Conservation (phyloP, 92 coral and sea anemone genomes). For the Porites cylindrica region DNA sequence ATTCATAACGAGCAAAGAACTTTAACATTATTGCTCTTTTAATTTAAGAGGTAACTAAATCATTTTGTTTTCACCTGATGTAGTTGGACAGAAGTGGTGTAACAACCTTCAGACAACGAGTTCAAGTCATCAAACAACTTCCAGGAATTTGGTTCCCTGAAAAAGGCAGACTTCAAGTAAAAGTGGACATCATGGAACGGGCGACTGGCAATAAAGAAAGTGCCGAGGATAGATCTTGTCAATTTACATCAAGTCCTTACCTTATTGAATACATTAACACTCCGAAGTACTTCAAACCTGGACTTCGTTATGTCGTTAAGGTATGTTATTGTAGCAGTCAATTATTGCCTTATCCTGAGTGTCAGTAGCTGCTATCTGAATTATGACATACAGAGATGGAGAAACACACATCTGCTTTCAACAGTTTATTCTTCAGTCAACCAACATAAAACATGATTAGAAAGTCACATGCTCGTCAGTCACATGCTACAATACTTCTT, state of each 20-base stretch:
- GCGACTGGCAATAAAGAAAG: conserved; percentile 84
- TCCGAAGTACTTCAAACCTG: conserved; percentile 90
- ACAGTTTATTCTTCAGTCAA: too few relatives aligned
- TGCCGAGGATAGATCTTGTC: conserved; percentile 73
- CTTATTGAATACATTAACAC: conserved; percentile 82
- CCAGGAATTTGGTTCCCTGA: conserved; percentile 93
- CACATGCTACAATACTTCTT: too few relatives aligned
- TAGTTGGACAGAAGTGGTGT: conserved; percentile 35
- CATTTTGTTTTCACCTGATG: background rate
- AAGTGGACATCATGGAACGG: conserved; percentile 81
- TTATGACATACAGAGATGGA: too few relatives aligned
- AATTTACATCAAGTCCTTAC: conserved; percentile 87
- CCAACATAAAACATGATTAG: too few relatives aligned
- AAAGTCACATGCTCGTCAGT: too few relatives aligned
- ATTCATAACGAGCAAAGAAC: too few relatives aligned
- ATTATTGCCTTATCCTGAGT: too few relatives aligned
- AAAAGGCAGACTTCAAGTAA: conserved; percentile 78
- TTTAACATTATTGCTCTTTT: too few relatives aligned
- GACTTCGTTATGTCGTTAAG: conserved; percentile 88
- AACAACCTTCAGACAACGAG: background rate
- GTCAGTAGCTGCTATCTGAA: too few relatives aligned
- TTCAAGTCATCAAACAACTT: conserved; percentile 36
- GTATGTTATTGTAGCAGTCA: conserved; percentile 26
- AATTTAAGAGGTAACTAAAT: too few relatives aligned
- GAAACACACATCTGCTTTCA: too few relatives aligned